Base-by-base conservation (phyloP, 2,888 invertebrate genomes). In the Deilephila elpenor region DNA sequence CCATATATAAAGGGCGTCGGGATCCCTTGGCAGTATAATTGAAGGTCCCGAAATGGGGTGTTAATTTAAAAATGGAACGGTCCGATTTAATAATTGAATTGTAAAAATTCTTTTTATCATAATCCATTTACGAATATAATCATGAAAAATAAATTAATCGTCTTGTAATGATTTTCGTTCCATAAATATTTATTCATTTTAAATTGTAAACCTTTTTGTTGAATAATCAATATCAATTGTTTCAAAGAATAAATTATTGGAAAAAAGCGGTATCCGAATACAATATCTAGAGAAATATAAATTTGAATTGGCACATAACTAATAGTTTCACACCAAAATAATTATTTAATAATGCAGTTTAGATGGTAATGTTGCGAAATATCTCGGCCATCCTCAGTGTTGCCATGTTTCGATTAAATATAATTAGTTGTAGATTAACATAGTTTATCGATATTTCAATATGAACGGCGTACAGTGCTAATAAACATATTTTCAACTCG, bases 381-480 rank as follows among this genome's bases (percentile, higher is more conserved):
- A 20, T 11, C 3, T 14, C 51, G 20, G 7, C n/a, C 14, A 17
- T 67, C 67, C 25, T n/a, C 51, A 51, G 62, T 34, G 56, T n/a
- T 8, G n/a, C 61, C 17, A 64, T 37, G 64, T 37, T 64, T 20
- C 37, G n/a, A 20, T 37, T 37, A 14, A n/a, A 67, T 44, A 25
- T 19, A n/a, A 67, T 51, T 44, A 67, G 20, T 51, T 29, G 51
- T 67, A 25, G 51, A 67, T 67, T 67, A 51, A 67, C 67, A 67
- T 67, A 67, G 25, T 67, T 51, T 67, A 67, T 67, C 44, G 67
- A 67, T 67, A 67, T 67, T 62, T n/a, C 3, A 51, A 67, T 51
- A 44, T 51, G 14, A 34, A 64, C 61, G n/a, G n/a, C 14, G 25
- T 67, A 51, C 14, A 11, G 14, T 25, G 51, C 51, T 67, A 67